A percentile compares a stretch with the other conserved stretches of the same genome.
Evolutionary conservation across 2,113 vertebrate genomes (phyloP).

Genomic region (Colossoma macropomum): DNA sequence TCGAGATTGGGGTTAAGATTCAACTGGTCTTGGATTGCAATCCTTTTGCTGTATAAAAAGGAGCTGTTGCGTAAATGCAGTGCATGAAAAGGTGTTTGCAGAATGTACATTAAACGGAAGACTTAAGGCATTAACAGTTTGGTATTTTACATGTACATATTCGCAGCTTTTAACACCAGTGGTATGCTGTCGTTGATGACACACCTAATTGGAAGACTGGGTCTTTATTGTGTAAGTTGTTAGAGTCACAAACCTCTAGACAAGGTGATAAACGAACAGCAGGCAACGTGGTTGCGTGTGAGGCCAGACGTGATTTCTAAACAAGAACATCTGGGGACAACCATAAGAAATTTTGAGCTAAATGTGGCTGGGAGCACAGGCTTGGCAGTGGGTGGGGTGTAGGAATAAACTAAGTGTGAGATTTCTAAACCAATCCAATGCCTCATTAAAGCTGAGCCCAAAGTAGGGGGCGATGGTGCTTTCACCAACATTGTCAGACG

Average conservation of each 20-base stretch:
- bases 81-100: neutral
- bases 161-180: neutral
- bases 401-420: too few relatives aligned
- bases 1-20: constrained; percentile 51
- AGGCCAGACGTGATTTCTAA: too few relatives aligned
- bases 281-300: neutral
- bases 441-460: too few relatives aligned
- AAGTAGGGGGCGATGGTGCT: too few relatives aligned
- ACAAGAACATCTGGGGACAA: too few relatives aligned
- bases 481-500: too few relatives aligned
- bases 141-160: neutral
- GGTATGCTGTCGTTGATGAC: neutral
- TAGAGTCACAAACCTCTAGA: neutral
- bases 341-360: too few relatives aligned
- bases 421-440: too few relatives aligned
- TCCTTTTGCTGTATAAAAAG: neutral
- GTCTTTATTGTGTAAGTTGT: neutral
- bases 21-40: neutral
- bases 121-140: too few relatives aligned
- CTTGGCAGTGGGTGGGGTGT: too few relatives aligned
- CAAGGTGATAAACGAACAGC: neutral
- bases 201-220: neutral
- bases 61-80: neutral
- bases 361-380: too few relatives aligned
- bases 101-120: neutral